These are phyloP conservation scores for Pelmatolapia mariae DNA, from an alignment of 2,113 vertebrate genomes.

Conservation along the genomic window DNA sequence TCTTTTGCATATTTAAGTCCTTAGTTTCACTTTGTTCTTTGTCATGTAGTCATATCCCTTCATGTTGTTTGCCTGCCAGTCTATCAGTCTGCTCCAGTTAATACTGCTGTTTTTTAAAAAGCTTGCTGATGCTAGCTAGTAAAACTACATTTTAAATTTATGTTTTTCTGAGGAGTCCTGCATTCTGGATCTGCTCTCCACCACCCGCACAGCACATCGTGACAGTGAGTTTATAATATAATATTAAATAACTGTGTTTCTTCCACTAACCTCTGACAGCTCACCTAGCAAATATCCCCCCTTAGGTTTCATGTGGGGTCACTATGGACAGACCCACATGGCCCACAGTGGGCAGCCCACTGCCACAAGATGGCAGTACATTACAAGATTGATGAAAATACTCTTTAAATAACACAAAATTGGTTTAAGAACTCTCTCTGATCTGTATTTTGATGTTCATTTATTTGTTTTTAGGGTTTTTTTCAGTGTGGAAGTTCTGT, in stretches of 20 bases:
- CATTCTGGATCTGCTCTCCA: neutral
- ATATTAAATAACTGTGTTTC: neutral
- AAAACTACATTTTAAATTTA: neutral
- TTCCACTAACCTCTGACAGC: neutral
- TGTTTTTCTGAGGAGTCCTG: neutral
- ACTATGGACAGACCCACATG: neutral
- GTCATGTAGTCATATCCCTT: neutral
- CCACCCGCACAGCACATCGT: rapidly evolving
- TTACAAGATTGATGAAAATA: neutral
- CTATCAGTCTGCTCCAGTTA: neutral
- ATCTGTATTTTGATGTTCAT: neutral
- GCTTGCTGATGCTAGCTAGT: neutral
- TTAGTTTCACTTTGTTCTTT: neutral
- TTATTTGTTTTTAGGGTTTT: neutral
- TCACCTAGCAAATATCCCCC: neutral
- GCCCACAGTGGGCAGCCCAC: neutral
- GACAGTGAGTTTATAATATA: neutral
- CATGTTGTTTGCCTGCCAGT: rapidly evolving
- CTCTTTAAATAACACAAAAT: neutral
- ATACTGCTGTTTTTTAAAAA: neutral
- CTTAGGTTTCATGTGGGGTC: rapidly evolving
- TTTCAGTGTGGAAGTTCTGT: neutral
- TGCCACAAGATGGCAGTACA: neutral
- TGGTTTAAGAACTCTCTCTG: neutral
- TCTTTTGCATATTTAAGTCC: neutral